Evolutionary conservation across 2,888 invertebrate species (phyloP).

Genomic region (Aporophyla nigra): DNA sequence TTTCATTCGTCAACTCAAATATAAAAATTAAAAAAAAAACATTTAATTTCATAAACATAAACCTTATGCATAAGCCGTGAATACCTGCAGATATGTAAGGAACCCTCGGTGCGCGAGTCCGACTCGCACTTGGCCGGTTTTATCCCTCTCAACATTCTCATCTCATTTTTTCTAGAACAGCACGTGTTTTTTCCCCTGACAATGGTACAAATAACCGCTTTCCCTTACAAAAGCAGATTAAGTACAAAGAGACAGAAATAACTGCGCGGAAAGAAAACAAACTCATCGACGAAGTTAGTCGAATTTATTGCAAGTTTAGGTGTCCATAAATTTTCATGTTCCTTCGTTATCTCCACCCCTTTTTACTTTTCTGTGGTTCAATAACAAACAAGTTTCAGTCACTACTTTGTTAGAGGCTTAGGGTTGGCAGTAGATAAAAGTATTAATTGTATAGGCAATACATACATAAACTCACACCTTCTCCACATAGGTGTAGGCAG

Average conservation of each 20-base stretch:
- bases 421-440: constrained; percentile 28
- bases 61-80: too few species aligned
- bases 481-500: too few species aligned
- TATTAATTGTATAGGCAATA: background rate
- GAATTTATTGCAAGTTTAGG: constrained; percentile 36
- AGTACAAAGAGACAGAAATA: constrained; percentile 9
- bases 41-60: too few species aligned
- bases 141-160: too few species aligned
- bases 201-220: background rate
- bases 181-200: background rate
- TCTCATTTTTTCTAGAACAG: background rate
- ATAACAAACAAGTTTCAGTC: constrained; percentile 27
- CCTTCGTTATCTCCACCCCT: constrained; percentile 20
- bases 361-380: constrained; percentile 35
- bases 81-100: too few species aligned
- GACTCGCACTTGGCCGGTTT: too few species aligned
- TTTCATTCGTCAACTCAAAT: too few species aligned
- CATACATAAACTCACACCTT: too few species aligned
- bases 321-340: constrained; percentile 49
- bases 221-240: background rate
- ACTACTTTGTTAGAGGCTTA: constrained; percentile 4
- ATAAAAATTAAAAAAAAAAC: too few species aligned
- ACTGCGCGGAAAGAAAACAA: constrained; percentile 37
- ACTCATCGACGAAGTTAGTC: constrained; percentile 22
- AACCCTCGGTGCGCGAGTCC: too few species aligned